Percentiles rank a stretch among this genome's conserved stretches.
These are phyloP conservation scores for Yponomeuta malinellus DNA, from an alignment of 2,888 invertebrate genomes.

Conservation along the genomic window DNA sequence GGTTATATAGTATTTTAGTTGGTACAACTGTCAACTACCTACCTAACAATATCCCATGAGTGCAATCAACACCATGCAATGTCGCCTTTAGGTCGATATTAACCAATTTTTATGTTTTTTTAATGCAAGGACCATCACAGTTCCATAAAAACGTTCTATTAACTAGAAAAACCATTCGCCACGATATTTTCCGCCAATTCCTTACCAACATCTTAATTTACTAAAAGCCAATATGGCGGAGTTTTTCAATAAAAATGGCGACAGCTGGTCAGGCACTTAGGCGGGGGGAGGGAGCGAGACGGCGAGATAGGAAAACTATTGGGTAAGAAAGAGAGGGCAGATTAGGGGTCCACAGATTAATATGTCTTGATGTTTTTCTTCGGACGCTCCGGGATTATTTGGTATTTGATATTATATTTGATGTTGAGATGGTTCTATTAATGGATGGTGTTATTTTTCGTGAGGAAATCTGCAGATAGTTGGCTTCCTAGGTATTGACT, in stretches of 20 bases:
- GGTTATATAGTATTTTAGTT: no score
- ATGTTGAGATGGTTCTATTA: slow-evolving; percentile 1
- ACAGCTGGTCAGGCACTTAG: slow-evolving; percentile 70
- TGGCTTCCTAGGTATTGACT: no score
- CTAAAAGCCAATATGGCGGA: slow-evolving; percentile 39
- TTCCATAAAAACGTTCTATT: background rate
- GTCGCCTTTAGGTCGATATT: no score
- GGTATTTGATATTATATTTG: background rate
- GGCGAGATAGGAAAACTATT: background rate
- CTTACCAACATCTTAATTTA: slow-evolving; percentile 64
- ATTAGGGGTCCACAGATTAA: background rate
- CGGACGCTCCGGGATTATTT: background rate
- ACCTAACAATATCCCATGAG: no score
- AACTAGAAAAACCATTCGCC: slow-evolving; percentile 5
- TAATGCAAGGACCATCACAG: no score
- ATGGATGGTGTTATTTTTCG: background rate
- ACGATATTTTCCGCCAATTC: background rate
- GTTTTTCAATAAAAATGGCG: slow-evolving; percentile 72
- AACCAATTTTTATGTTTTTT: no score
- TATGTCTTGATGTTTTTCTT: slow-evolving; percentile 3
- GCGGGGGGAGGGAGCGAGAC: slow-evolving; percentile 33
- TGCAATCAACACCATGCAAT: no score
- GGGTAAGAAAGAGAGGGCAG: background rate
- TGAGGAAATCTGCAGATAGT: no score
- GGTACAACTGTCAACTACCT: no score